Base-by-base conservation (phyloP, 2,797 vertebrate genomes). In the Melanotaenia pygmaea region DNA sequence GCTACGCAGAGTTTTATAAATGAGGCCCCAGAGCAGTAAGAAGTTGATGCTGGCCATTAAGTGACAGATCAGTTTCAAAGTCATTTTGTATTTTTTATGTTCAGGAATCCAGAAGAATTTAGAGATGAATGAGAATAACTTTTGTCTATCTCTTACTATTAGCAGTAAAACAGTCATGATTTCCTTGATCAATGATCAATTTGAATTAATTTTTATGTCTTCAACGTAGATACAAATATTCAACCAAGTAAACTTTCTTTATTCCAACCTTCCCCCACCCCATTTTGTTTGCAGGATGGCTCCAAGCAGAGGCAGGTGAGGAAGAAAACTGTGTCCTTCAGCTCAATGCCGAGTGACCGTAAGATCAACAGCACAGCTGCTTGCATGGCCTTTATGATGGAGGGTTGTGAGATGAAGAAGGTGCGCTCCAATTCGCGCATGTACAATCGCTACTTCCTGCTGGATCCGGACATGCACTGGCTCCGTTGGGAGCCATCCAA, bases 401-500 rank as follows among this genome's bases (percentile, higher is more conserved):
- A 97, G 90, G 97, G 97, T 64, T 97, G 96, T 1, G 96, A 97
- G 90, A 96, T 97, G 95, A 97, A 97, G 90, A 98, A 98, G 74
- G 96, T 98, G 62, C 96, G 97, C 63, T 97, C 96, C 85, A 98
- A 98, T 91, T 97, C 96, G 0, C 95, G 97, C 74, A 97, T 97
- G 96, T 98, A 97, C 94, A 97, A 95, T 92, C 96, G 97, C 37
- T 97, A 96, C 91, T 98, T 97, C 32, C 93, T 97, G 72, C 92
- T 98, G 80, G 96, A 97, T 1, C 90, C 96, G 0, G 96, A 98
- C 88, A 93, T 98, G 95, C 94, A 94, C 84, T 97, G 94, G 59
- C 92, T 98, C 28, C 94, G 95, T 64, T 98, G 97, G 97, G 97
- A 98, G 38, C 97, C 97, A 26, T 96, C 97, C 45, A 98, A 97